Base-by-base conservation (phyloP, 2,113 vertebrate genomes). In the Corythaeola cristata region DNA sequence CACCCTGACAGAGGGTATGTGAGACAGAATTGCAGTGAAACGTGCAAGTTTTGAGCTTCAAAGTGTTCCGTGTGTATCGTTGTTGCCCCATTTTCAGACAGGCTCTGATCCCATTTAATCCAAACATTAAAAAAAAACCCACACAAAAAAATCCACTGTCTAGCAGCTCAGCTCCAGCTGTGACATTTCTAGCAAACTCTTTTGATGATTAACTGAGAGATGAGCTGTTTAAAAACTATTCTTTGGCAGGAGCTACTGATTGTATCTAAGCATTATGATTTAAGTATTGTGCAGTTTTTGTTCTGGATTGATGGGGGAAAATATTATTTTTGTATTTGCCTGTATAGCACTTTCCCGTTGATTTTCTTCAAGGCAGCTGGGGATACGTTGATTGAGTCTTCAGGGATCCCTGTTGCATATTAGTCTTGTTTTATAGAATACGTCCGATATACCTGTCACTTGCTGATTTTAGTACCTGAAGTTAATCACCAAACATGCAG, bases 181-280 rank as follows among this genome's bases (percentile, higher is more conserved):
- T 88, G 92, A 75, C 62, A 66, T 78, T 94, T 97, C 94, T 93
- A 95, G 89, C 87, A 79, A 92, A 87, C 67, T 94, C 87, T 85
- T 93, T 71, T 85, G 84, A 52, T 89, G 74, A 73, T 79, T 68
- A 93, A 66, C 53, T 73, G 45, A 58, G 72, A 33, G 26, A 66
- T 74, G 84, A 95, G 55, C 87, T 83, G 59, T 88, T 92, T 78
- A 78, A 85, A 93, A 90, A 39, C 41, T 88, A 4, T n/a, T 83
- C 37, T 85, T 62, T 87, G 59, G 55, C 75, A 89, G 78, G 24
- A 81, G 55, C 72, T 88, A 33, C n/a, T 82, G 74, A 26, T 66
- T 75, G 21, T 86, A 84, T 84, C 33, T 64, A 22, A 85, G 90
- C 33, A 37, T 85, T 92, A 32, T 71, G 67, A 35, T 84, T 18